Conservation (phyloP, 2,888 invertebrate species). For the Ophion obscuratus region DNA sequence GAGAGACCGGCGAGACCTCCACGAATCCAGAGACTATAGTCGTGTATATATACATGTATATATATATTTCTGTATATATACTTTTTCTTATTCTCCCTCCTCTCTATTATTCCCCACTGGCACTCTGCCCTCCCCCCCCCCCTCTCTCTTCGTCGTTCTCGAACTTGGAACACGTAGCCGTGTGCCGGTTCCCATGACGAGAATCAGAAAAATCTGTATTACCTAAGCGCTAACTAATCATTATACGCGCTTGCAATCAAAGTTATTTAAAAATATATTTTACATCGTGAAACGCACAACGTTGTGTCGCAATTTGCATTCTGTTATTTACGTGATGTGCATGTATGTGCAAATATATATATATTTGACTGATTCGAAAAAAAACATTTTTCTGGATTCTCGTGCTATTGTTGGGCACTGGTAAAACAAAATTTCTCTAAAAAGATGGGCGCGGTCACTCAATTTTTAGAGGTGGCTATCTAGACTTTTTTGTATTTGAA, state of each 20-base stretch:
- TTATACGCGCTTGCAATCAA: conserved; percentile 63
- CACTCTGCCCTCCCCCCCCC: conserved; percentile 19
- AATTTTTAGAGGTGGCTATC: too few species aligned
- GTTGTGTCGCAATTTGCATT: conserved; percentile 44
- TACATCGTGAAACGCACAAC: conserved; percentile 40
- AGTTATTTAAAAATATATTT: conserved; percentile 58
- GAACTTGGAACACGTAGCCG: conserved; percentile 68
- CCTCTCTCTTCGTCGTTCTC: conserved; percentile 55
- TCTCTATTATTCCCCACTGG: conserved; percentile 29
- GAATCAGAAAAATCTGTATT: conserved; percentile 66
- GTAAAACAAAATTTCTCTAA: too few species aligned
- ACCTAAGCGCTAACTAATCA: conserved; percentile 66
- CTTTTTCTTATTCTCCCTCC: conserved; percentile 43
- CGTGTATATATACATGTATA: conserved; percentile 35
- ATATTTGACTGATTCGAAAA: too few species aligned
- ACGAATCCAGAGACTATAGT: conserved; percentile 61
- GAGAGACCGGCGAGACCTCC: conserved; percentile 66
- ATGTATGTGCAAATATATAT: too few species aligned
- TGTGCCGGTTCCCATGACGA: conserved; percentile 70
- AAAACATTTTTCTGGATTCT: too few species aligned
- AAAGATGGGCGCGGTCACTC: too few species aligned
- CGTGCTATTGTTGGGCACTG: too few species aligned
- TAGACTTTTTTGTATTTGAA: too few species aligned
- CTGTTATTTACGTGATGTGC: not conserved
- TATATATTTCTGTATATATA: not conserved